Evolutionary conservation across 2,113 vertebrate genomes (phyloP).

Genomic region (Ondatra zibethicus): DNA sequence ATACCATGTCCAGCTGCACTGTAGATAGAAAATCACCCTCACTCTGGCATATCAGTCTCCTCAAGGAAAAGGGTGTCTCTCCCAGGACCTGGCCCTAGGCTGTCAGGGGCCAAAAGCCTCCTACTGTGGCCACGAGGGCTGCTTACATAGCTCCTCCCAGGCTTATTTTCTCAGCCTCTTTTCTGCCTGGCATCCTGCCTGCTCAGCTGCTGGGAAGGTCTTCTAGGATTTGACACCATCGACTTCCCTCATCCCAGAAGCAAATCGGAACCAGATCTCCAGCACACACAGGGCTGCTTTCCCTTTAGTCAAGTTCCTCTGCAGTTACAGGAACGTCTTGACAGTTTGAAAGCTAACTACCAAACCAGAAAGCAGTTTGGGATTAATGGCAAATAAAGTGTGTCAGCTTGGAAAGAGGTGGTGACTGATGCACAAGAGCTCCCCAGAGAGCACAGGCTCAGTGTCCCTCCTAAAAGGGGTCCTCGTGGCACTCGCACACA

Average conservation of each 20-base stretch:
- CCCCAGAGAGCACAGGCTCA: background rate
- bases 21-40: fast-evolving
- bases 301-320: background rate
- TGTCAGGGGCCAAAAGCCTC: too few relatives aligned
- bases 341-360: slow-evolving; percentile 37
- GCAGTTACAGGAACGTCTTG: background rate
- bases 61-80: background rate
- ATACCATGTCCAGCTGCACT: background rate
- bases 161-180: fast-evolving
- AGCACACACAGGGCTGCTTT: fast-evolving
- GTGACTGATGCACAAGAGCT: slow-evolving; percentile 20
- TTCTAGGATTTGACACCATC: background rate
- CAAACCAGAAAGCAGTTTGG: background rate
- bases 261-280: background rate
- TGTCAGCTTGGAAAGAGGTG: background rate
- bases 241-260: too few relatives aligned
- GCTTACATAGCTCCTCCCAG: too few relatives aligned
- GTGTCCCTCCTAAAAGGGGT: fast-evolving
- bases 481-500: fast-evolving
- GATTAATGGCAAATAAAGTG: background rate
- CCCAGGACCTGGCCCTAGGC: fast-evolving
- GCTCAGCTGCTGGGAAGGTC: background rate
- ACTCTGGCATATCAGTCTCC: background rate
- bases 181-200: background rate
- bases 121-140: fast-evolving